Base-by-base conservation (phyloP, 1,140 invertebrate species). In the Popillia japonica region DNA sequence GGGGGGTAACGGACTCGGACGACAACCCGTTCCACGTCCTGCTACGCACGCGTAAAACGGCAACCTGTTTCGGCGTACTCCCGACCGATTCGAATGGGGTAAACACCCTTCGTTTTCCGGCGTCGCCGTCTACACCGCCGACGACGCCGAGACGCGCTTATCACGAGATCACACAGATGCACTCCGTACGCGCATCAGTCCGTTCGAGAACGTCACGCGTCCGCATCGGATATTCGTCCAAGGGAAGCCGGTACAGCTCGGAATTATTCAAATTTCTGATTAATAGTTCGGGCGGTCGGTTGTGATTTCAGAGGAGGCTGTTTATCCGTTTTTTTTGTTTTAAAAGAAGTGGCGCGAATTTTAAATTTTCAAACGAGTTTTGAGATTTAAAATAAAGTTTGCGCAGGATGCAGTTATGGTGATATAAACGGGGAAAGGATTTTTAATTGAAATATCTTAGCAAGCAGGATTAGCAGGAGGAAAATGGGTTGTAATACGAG, bases 401-500 rank as follows among this genome's bases (percentile, higher is more conserved):
- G 10, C 6, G 6, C 6, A 4, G 44, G 44, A 48, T 48, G 17
- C 44, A 14, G 17, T 14, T 10, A 48, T 48, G 44, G 44, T 48
- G 44, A 48, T 48, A 48, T 48, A 4, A 48, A 11, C n/a, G n/a
- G n/a, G n/a, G n/a, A n/a, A n/a, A n/a, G n/a, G n/a, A n/a, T n/a
- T 4, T 14, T 9, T 48, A 48, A 2, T 11, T 55, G 3, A 22
- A 40, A 11, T 23, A 27, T 75, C 20, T n/a, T 7, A 23, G 44
- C 7, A 11, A 17, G 42, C 7, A 75, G 41, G 41, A 75, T 14
- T 6, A n/a, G 42, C 9, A 48, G 3, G 6, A 34, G 23, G 7
- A 75, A 17, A 20, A 84, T 85, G 83, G 83, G 83, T 48, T 85
- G 84, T 55, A 85, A 85, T 73, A 84, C 84, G 6, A 85, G 84